These are phyloP conservation scores for Neosilurus hyrtlii DNA, from an alignment of 2,797 vertebrate species.

Conservation along the genomic window DNA sequence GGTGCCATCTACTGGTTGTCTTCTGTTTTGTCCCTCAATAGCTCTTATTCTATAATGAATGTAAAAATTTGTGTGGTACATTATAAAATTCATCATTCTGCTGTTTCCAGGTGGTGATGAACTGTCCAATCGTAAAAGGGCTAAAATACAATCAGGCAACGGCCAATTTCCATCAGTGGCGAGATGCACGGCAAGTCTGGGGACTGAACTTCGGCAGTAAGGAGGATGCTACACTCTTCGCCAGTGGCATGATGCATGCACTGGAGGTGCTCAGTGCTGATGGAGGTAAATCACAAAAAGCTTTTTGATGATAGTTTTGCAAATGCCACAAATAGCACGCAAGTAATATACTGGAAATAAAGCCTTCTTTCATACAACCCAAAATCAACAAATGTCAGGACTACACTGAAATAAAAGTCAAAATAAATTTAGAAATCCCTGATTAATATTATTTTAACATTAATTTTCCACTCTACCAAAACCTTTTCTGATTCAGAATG, in stretches of 20 bases:
- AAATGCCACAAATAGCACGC: neutral
- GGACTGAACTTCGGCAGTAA: slow-evolving; percentile 91
- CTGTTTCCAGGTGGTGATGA: slow-evolving; percentile 85
- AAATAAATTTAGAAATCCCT: too few relatives aligned
- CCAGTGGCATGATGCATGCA: slow-evolving; percentile 79
- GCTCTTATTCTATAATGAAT: neutral
- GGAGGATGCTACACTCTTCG: slow-evolving; percentile 85
- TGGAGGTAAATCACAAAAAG: slow-evolving; percentile 63
- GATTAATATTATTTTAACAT: too few relatives aligned
- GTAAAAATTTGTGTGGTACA: neutral
- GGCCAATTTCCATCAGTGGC: slow-evolving; percentile 91
- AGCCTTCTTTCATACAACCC: too few relatives aligned
- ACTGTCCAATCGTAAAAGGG: slow-evolving; percentile 83
- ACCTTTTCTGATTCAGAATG: too few relatives aligned
- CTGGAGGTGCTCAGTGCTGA: slow-evolving; percentile 78
- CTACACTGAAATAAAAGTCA: too few relatives aligned
- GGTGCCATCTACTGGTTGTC: slow-evolving; percentile 66
- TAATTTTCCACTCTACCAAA: too few relatives aligned
- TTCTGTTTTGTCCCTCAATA: neutral
- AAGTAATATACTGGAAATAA: neutral
- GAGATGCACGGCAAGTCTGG: slow-evolving; percentile 88
- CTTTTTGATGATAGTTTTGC: neutral
- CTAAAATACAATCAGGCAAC: slow-evolving; percentile 94
- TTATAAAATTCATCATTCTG: neutral
- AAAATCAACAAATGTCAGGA: too few relatives aligned